These are phyloP conservation scores for Clistopyga incitator DNA, from an alignment of 2,888 invertebrate genomes.

Conservation along the genomic window DNA sequence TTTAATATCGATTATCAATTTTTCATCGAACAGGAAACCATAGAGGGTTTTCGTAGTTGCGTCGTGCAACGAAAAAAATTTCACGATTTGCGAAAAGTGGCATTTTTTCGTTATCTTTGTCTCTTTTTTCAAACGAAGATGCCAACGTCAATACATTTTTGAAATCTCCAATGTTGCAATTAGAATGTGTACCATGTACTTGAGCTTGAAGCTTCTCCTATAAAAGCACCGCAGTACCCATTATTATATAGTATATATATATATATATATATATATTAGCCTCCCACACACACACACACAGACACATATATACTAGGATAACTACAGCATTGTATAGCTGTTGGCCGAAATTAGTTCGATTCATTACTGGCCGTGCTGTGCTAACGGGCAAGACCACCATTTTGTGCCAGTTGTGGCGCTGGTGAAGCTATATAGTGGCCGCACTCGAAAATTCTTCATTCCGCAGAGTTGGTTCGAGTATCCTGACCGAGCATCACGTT, in stretches of 20 bases:
- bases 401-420: constrained; percentile 1
- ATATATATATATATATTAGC: neutral
- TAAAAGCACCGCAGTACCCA: neutral
- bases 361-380: constrained; percentile 35
- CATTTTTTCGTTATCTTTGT: too few species aligned
- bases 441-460: constrained; percentile 33
- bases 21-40: neutral
- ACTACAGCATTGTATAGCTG: constrained; percentile 28
- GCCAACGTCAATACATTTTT: too few species aligned
- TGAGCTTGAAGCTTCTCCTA: neutral
- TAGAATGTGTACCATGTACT: constrained; percentile 4
- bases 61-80: neutral
- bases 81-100: too few species aligned
- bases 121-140: too few species aligned
- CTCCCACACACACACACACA: neutral
- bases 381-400: constrained; percentile 20
- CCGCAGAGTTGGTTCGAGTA: neutral
- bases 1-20: neutral
- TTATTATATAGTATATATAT: neutral
- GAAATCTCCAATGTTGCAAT: constrained; percentile 15
- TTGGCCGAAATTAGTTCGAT: constrained; percentile 51
- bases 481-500: neutral
- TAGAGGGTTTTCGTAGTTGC: neutral
- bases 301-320: neutral
- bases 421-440: constrained; percentile 4